Conservation (phyloP, 2,888 invertebrate genomes). For the Acanthosepion lycidas region DNA sequence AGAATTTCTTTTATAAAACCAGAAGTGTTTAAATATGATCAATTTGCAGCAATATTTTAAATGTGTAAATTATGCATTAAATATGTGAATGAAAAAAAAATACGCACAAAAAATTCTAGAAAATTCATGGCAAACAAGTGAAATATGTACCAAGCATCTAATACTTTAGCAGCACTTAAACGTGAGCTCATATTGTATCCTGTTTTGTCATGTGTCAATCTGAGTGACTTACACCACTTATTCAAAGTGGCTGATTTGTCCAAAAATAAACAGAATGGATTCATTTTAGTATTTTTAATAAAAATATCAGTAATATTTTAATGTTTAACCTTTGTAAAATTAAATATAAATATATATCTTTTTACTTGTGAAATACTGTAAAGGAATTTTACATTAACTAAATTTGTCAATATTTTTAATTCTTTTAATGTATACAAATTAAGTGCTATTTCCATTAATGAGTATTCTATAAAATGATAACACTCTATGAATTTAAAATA, state of each 20-base stretch:
- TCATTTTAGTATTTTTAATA: not conserved
- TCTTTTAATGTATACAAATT: no score
- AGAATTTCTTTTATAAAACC: not conserved
- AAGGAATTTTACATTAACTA: no score
- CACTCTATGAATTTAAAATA: no score
- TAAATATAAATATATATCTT: no score
- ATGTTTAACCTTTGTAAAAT: no score
- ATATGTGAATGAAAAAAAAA: not conserved
- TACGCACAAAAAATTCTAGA: no score
- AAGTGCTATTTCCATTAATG: no score
- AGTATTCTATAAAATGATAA: no score
- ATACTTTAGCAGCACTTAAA: not conserved
- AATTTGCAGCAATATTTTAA: not conserved
- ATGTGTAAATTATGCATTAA: not conserved
- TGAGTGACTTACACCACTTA: constrained; percentile 24
- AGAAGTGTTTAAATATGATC: not conserved
- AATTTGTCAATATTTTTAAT: no score
- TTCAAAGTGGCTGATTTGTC: not conserved
- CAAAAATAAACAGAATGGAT: not conserved
- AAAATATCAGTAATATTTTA: no score
- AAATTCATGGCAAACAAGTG: not conserved
- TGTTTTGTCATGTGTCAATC: not conserved
- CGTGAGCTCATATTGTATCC: not conserved
- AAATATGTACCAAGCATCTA: not conserved
- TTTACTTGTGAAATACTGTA: no score